A percentile compares a stretch with the other conserved stretches of the same genome.
Conservation (phyloP, 2,797 vertebrate species). For the Anguilla megastoma region DNA sequence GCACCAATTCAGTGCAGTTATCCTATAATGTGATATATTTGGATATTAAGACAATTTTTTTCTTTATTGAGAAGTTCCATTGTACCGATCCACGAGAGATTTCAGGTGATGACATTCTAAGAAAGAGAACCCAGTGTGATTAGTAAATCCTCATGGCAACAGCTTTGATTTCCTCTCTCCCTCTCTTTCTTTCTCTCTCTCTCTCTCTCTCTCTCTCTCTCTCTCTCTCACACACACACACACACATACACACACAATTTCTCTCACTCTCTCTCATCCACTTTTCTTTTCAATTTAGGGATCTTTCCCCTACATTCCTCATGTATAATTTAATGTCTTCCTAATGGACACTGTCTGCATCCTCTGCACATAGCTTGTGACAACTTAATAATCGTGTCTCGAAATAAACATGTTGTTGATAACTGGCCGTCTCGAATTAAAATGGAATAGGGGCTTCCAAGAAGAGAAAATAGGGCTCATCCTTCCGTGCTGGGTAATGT, state of each 20-base stretch:
- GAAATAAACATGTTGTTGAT: conserved; percentile 11
- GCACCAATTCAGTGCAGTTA: not conserved
- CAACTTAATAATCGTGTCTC: not conserved
- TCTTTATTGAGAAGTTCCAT: not conserved
- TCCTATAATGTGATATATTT: not conserved
- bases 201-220: not conserved
- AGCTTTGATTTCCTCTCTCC: not conserved
- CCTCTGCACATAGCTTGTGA: not conserved
- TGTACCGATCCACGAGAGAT: not conserved
- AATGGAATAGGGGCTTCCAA: not conserved
- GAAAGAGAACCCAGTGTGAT: not conserved
- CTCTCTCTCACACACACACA: too few species aligned
- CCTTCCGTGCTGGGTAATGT: not conserved
- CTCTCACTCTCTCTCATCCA: not conserved
- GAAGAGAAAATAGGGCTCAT: not conserved
- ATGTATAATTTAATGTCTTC: conserved; percentile 21
- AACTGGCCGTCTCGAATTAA: not conserved
- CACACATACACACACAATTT: too few species aligned
- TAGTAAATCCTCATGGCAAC: not conserved
- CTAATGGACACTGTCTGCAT: not conserved
- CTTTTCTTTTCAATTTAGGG: not conserved
- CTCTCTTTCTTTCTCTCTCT: not conserved
- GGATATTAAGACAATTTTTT: not conserved
- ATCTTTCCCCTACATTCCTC: conserved; percentile 4
- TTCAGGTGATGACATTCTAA: not conserved